A percentile compares a stretch with the other conserved stretches of the same genome.
Evolutionary conservation across 2,888 invertebrate species (phyloP).

Genomic region (Heliconius erato): DNA sequence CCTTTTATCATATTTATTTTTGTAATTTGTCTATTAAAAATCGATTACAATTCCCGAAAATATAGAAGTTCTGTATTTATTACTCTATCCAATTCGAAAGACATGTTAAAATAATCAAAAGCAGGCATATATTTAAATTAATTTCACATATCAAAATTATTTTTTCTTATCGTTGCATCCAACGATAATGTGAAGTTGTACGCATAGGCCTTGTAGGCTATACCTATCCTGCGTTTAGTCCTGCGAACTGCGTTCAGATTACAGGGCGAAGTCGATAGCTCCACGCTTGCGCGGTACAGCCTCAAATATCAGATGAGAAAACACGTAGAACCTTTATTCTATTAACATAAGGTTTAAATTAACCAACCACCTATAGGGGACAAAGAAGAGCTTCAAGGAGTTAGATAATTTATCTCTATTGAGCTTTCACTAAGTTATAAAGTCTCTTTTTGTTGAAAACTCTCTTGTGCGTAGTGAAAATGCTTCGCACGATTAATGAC

Average conservation of each 20-base stretch:
- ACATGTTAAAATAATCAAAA: background rate
- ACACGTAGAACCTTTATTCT: conserved; percentile 37
- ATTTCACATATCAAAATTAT: background rate
- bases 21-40: too few relatives aligned
- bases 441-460: conserved; percentile 13
- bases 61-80: too few relatives aligned
- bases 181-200: conserved; percentile 2
- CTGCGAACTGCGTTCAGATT: conserved; percentile 67
- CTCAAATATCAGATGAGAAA: conserved; percentile 47
- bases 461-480: background rate
- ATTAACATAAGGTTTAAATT: conserved; percentile 46
- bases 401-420: conserved; percentile 29
- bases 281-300: conserved; percentile 68
- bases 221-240: conserved; percentile 54
- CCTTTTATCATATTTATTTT: too few relatives aligned
- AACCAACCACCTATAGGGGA: conserved; percentile 14
- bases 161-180: background rate
- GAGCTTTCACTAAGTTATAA: conserved; percentile 25
- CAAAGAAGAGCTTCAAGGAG: conserved; percentile 41
- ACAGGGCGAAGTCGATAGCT: conserved; percentile 71
- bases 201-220: conserved; percentile 36
- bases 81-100: background rate
- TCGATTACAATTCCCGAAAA: too few relatives aligned
- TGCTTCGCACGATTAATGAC: conserved; percentile 9
- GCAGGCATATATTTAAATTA: background rate